Conservation (phyloP, 2,113 vertebrate genomes). For the Cyprinodon variegatus region DNA sequence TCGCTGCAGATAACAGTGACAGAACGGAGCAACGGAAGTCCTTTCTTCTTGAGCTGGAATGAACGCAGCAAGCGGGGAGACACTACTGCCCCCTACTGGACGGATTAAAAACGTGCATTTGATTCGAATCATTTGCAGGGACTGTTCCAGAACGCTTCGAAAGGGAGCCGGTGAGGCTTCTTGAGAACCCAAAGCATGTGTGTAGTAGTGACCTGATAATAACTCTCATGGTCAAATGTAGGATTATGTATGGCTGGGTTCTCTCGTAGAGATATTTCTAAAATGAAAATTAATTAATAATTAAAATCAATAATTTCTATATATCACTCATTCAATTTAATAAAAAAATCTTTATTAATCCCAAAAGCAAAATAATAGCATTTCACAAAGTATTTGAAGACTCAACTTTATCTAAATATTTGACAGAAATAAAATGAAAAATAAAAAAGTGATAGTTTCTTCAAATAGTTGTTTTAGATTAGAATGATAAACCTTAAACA, state of each 20-base stretch:
- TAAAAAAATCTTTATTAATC: too few species aligned
- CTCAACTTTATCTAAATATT: not conserved
- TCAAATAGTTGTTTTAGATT: not conserved
- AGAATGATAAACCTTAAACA: not conserved
- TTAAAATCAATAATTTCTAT: too few species aligned
- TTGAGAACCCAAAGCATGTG: too few species aligned
- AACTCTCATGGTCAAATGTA: too few species aligned
- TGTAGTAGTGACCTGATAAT: too few species aligned
- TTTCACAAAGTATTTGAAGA: too few species aligned
- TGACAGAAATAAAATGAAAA: not conserved
- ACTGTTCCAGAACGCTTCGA: not conserved
- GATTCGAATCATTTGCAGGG: not conserved
- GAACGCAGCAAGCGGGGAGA: not conserved
- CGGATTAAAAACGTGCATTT: not conserved
- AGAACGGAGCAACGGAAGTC: conserved; percentile 49
- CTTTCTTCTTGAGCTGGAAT: not conserved
- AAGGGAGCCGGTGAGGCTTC: not conserved
- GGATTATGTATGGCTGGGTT: too few species aligned
- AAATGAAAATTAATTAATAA: too few species aligned
- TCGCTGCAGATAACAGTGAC: conserved; percentile 28
- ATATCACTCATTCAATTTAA: too few species aligned
- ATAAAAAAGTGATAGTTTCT: not conserved
- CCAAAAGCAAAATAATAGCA: too few species aligned
- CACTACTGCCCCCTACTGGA: conserved; percentile 41
- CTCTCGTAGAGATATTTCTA: too few species aligned